Evolutionary conservation across 2,113 vertebrate species (phyloP).

Genomic region (Pterocles gutturalis): DNA sequence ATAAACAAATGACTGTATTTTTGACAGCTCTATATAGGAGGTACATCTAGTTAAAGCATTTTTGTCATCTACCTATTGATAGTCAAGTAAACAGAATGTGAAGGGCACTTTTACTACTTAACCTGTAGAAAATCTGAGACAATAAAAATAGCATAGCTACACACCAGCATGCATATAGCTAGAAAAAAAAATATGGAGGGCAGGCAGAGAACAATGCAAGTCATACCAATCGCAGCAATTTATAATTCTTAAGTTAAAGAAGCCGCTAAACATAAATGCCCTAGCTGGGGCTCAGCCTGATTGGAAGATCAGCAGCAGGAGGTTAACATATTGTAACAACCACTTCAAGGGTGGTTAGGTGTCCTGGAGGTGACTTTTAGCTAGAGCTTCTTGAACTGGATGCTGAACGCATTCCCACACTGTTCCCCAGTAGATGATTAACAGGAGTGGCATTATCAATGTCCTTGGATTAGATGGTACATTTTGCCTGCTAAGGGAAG

Average conservation of each 20-base stretch:
- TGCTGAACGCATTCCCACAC: neutral
- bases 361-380: neutral
- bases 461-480: neutral
- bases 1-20: neutral
- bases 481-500: neutral
- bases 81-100: neutral
- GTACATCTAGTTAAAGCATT: neutral
- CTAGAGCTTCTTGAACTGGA: neutral
- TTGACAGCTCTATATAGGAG: neutral
- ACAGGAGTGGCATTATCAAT: neutral
- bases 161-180: neutral
- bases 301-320: neutral
- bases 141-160: neutral
- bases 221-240: neutral
- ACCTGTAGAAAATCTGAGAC: neutral
- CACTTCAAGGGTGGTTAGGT: neutral
- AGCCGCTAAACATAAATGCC: neutral
- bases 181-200: neutral
- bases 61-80: neutral
- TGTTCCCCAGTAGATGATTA: neutral
- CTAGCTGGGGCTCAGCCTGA: neutral
- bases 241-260: neutral
- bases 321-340: neutral
- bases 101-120: neutral
- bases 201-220: neutral